These are phyloP conservation scores for Scaptomyza graminum DNA, from an alignment of 1,140 invertebrate species.

Conservation along the genomic window DNA sequence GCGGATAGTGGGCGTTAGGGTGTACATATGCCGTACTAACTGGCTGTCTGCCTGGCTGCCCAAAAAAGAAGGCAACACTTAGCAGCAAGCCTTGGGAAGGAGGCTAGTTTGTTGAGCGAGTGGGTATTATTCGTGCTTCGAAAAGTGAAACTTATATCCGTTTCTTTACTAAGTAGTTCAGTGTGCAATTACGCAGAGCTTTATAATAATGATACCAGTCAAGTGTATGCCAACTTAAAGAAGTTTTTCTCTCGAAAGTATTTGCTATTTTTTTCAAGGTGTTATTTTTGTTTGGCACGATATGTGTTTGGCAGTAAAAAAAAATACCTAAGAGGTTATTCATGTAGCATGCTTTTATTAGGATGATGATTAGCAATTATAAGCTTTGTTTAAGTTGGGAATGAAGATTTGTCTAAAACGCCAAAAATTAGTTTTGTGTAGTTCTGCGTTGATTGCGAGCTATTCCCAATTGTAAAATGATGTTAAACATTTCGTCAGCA, in stretches of 20 bases:
- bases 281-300: neutral
- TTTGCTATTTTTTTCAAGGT: neutral
- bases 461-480: slow-evolving; percentile 1
- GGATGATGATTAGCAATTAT: too few species aligned
- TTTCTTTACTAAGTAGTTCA: slow-evolving; percentile 47
- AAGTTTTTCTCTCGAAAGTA: neutral
- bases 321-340: neutral
- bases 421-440: neutral
- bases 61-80: slow-evolving; percentile 63
- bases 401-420: too few species aligned
- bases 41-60: neutral
- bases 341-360: too few species aligned
- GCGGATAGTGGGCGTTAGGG: slow-evolving; percentile 43
- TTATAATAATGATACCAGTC: neutral
- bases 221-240: slow-evolving; percentile 1
- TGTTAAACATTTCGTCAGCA: neutral
- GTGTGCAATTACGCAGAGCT: slow-evolving; percentile 2
- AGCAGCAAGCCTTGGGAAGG: slow-evolving; percentile 1
- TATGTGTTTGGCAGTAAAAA: neutral
- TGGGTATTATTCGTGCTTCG: slow-evolving; percentile 49
- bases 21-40: slow-evolving; percentile 17
- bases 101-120: neutral
- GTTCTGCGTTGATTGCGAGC: neutral
- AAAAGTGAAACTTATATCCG: slow-evolving; percentile 73
- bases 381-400: too few species aligned